Percentiles rank a stretch among this genome's conserved stretches.
phyloP scores from a whole-genome alignment of 2,888 invertebrate species.

The Kryphioiulus occultus region DNA sequence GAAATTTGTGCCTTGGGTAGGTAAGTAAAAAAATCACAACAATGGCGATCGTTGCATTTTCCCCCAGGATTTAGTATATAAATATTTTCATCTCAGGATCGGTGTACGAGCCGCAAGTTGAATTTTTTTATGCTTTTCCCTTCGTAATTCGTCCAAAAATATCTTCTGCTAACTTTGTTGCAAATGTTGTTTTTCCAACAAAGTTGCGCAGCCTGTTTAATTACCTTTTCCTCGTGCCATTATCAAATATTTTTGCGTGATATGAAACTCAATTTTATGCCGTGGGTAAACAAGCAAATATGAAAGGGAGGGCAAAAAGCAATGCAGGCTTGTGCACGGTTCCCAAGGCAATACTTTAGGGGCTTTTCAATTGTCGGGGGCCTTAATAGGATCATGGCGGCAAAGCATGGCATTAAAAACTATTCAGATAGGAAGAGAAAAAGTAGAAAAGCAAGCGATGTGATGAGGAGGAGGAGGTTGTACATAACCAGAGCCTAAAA shows the following conservation, averaged over 20 bases:
- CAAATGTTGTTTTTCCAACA: background rate
- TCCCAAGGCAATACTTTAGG: slow-evolving; percentile 1
- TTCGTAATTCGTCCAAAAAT: no score
- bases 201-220: background rate
- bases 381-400: slow-evolving; percentile 15
- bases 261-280: background rate
- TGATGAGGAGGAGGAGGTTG: background rate
- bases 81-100: background rate
- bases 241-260: background rate
- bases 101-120: background rate
- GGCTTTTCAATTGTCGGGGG: background rate
- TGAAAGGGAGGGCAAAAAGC: background rate
- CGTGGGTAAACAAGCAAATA: background rate
- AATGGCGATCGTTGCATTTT: background rate
- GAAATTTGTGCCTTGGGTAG: background rate
- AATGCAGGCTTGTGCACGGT: background rate
- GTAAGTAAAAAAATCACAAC: background rate
- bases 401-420: slow-evolving; percentile 17
- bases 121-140: background rate
- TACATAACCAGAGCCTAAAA: background rate
- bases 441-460: background rate
- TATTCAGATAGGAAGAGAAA: slow-evolving; percentile 13
- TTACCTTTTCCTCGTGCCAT: background rate
- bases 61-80: background rate
- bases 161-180: background rate